Evolutionary conservation across 2,888 invertebrate genomes (phyloP).

Genomic region (Helicoverpa assulta): DNA sequence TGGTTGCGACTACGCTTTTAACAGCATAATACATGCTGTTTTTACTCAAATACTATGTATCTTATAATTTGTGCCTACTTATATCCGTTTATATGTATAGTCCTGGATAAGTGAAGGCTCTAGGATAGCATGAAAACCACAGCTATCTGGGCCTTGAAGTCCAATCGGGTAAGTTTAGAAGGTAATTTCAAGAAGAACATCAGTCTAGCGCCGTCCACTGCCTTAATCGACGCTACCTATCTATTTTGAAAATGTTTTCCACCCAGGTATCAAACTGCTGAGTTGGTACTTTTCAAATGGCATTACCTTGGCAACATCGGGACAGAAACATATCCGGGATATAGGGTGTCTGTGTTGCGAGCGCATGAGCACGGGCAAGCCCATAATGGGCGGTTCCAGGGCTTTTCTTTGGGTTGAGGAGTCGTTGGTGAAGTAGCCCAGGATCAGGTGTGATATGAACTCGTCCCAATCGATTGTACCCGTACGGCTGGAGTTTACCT

Average conservation of each 20-base stretch:
- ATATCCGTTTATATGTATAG: too few relatives aligned
- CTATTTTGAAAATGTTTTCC: background rate
- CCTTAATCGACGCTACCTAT: too few relatives aligned
- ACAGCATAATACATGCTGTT: too few relatives aligned
- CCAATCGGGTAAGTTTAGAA: too few relatives aligned
- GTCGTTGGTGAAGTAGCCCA: conserved; percentile 93
- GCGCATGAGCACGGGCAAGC: conserved; percentile 89
- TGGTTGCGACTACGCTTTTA: too few relatives aligned
- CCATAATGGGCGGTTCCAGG: conserved; percentile 91
- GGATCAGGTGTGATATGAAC: conserved; percentile 93
- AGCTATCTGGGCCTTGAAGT: too few relatives aligned
- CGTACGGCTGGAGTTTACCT: conserved; percentile 91
- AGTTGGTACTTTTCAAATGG: background rate
- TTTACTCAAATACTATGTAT: too few relatives aligned
- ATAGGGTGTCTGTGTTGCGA: conserved; percentile 93
- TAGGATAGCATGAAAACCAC: too few relatives aligned
- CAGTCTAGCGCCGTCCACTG: too few relatives aligned
- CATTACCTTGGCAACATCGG: conserved; percentile 89
- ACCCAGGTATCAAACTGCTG: background rate
- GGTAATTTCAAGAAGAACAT: too few relatives aligned
- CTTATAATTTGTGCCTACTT: too few relatives aligned
- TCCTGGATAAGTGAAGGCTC: too few relatives aligned
- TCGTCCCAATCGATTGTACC: conserved; percentile 93
- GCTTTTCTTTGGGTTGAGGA: conserved; percentile 91
- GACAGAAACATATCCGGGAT: conserved; percentile 91